phyloP scores from a whole-genome alignment of 2,797 vertebrate species.

The Platyrinchus mystaceus region DNA sequence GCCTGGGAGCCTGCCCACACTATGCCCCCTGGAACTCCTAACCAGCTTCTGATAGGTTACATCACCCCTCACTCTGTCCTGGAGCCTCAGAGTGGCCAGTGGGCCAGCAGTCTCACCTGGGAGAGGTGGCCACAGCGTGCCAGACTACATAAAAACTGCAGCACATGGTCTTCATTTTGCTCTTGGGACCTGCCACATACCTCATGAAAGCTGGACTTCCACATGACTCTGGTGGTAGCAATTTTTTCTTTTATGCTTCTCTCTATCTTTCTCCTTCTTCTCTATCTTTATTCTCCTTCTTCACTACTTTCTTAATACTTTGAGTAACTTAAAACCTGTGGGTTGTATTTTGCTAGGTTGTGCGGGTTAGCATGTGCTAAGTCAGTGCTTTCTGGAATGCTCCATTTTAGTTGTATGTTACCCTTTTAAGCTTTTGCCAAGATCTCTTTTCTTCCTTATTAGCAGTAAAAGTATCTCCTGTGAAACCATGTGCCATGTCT shows the following conservation, averaged over 20 bases:
- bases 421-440: neutral
- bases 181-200: neutral
- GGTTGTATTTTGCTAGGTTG: neutral
- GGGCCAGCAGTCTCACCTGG: neutral
- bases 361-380: neutral
- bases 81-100: neutral
- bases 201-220: neutral
- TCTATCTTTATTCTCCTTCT: neutral
- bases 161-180: neutral
- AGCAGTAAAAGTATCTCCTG: neutral
- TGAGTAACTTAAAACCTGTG: neutral
- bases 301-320: neutral
- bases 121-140: neutral
- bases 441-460: neutral
- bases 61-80: neutral
- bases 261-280: neutral
- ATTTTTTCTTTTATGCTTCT: neutral
- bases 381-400: neutral
- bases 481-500: neutral
- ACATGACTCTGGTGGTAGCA: neutral
- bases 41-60: neutral
- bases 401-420: neutral
- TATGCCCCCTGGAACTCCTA: neutral
- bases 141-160: neutral
- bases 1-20: neutral